phyloP scores from a whole-genome alignment of 2,797 vertebrate genomes.

The Dicrostonyx torquatus region DNA sequence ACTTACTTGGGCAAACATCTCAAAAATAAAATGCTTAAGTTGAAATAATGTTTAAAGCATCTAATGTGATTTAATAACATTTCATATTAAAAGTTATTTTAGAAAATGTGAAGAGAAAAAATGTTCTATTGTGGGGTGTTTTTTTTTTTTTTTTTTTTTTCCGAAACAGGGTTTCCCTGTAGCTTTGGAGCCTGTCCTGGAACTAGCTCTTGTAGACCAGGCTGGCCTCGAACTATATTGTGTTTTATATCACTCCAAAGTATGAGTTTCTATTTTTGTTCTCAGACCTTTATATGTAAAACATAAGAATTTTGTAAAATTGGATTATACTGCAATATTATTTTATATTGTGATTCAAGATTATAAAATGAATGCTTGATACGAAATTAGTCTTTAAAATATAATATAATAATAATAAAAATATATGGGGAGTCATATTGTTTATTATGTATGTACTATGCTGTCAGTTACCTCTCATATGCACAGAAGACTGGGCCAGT shows the following conservation, averaged over 20 bases:
- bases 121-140: too few relatives aligned
- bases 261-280: neutral
- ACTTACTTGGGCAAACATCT: neutral
- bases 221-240: too few relatives aligned
- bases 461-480: too few relatives aligned
- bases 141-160: too few relatives aligned
- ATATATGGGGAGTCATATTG: too few relatives aligned
- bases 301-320: neutral
- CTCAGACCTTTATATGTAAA: neutral
- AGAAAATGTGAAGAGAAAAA: neutral
- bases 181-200: too few relatives aligned
- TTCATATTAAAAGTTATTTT: conserved; percentile 26
- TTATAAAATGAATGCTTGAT: neutral
- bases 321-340: neutral
- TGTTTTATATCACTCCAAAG: neutral
- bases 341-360: neutral
- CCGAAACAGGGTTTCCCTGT: too few relatives aligned
- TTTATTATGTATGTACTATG: neutral
- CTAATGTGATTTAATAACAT: neutral
- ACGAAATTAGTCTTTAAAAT: neutral
- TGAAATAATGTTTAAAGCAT: neutral
- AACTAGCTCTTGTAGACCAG: too few relatives aligned
- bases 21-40: neutral
- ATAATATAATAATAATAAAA: too few relatives aligned
- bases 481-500: neutral